Percentiles rank a stretch among this genome's conserved stretches.
Evolutionary conservation across 2,113 vertebrate genomes (phyloP).

Genomic region (Campylomormyrus numenius): DNA sequence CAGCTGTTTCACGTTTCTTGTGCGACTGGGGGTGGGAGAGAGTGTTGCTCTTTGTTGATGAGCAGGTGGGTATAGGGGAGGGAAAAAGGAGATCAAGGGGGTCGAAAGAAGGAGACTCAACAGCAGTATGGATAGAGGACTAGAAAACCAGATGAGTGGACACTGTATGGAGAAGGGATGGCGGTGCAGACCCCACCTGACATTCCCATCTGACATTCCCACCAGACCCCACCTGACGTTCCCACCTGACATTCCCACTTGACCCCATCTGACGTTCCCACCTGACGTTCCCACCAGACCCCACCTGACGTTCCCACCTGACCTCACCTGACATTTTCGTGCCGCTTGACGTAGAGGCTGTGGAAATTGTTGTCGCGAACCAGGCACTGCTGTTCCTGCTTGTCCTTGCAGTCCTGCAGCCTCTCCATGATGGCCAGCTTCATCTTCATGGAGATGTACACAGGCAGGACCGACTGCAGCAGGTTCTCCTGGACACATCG

Average conservation of each 20-base stretch:
- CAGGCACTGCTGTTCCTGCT: slow-evolving; percentile 65
- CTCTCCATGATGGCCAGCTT: slow-evolving; percentile 92
- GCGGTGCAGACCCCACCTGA: slow-evolving; percentile 63
- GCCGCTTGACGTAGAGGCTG: slow-evolving; percentile 90
- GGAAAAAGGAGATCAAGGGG: background rate
- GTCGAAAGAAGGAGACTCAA: background rate
- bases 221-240: slow-evolving; percentile 71
- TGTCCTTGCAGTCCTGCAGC: slow-evolving; percentile 83
- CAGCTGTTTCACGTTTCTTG: no score
- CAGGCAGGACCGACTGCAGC: slow-evolving; percentile 87
- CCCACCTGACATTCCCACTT: slow-evolving; percentile 53
- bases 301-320: slow-evolving; percentile 55
- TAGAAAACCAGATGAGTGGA: background rate
- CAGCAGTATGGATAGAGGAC: background rate
- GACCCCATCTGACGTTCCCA: slow-evolving; percentile 35
- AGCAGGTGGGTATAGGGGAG: background rate
- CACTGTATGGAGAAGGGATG: background rate
- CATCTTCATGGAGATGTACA: slow-evolving; percentile 99
- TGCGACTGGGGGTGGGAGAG: no score
- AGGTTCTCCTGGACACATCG: slow-evolving; percentile 74
- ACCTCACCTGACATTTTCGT: slow-evolving; percentile 87
- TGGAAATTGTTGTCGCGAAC: slow-evolving; percentile 96
- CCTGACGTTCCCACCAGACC: slow-evolving; percentile 64
- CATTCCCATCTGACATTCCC: slow-evolving; percentile 66
- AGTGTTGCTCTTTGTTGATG: background rate